Base-by-base conservation (phyloP, 1,140 invertebrate species). In the Saccostrea glomerata region DNA sequence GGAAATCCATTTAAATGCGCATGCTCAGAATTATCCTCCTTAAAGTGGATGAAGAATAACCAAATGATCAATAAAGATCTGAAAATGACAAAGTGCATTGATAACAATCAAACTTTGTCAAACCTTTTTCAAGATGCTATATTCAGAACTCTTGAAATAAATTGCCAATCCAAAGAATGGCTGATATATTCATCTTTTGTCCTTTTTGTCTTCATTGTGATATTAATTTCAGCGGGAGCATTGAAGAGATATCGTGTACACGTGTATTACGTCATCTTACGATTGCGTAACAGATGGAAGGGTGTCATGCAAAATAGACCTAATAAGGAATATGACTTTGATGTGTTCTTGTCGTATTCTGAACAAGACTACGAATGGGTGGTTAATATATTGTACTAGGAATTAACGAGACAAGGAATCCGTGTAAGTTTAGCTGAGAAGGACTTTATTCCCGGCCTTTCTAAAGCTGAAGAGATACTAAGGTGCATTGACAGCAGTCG, bases 391-490 rank as follows among this genome's bases (percentile, higher is more conserved):
- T 36, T 73, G 23, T 73, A 73, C 25, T 3, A 73, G 2, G 70
- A 73, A 36, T 30, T 73, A 30, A 73, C 70, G 9, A 73, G 13
- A 73, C 70, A 30, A 23, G 7, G 23, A 6, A 25, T 73, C 13
- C n/a, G 86, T 11, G n/a, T 85, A 0, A 84, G 86, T n/a, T 11
- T 89, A 25, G 40, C 86, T n/a, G 77, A 66, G 4, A 87, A 84
- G 77, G 82, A 85, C n/a, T 89, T 89, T 54, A 47, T 89, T 63
- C 70, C 86, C 3, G 88, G 88, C 0, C 25, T 84, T 17, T 36
- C 86, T 7, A 89, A 87, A 36, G 40, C 82, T 11, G 86, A 89
- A 54, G 87, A 89, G n/a, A 77, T 89, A 13, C 4, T 89, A 13
- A 23, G 73, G n/a, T 70, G 85, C 58, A 87, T 89, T 30, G 63